Base-by-base conservation (phyloP, 1,140 invertebrate genomes). In the Drosophila rhopaloa region DNA sequence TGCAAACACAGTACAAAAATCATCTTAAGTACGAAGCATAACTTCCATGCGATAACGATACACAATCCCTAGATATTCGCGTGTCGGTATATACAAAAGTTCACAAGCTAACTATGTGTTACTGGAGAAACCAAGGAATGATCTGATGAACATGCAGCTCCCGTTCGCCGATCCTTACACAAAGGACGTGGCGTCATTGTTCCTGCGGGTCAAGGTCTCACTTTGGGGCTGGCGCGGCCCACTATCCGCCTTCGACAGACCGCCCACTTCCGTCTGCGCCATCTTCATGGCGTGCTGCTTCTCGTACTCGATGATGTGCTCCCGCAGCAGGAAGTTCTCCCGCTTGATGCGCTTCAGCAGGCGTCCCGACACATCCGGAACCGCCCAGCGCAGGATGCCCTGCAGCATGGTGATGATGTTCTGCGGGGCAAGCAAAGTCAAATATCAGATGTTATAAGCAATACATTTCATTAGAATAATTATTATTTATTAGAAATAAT, bases 291-390 rank as follows among this genome's bases (percentile, higher is more conserved):
- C 74, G 35, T 56, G 77, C 32, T 37, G 55, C 46, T 84, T 89
- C 60, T 97, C 97, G 70, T 96, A 95, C 67, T 95, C 95, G 43
- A 97, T 96, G 55, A 98, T 97, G 53, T 97, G 95, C 84, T 98
- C 96, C 85, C 96, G 97, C 2, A 96, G 96, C 37, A 97, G 93
- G 84, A 96, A 97, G n/a, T 96, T 95, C 92, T 98, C 97, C 40
- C 96, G 94, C 67, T 97, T 95, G 63, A 98, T 97, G 84, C 95
- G 95, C 74, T 97, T 95, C 2, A 94, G 92, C 38, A 98, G 93
- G 60, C 95, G 94, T 10, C 93, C 93, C 2, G 97, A 96, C 16
- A 97, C 94, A 85, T 97, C 97, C 0, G 97, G 97, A 57, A 98
- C 96, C 27, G 96, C 93, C 96, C 96, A 98, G 55, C 96, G 94